These are phyloP conservation scores for Pangasius sanitwongsei DNA, from an alignment of 2,797 vertebrate species.

Conservation along the genomic window DNA sequence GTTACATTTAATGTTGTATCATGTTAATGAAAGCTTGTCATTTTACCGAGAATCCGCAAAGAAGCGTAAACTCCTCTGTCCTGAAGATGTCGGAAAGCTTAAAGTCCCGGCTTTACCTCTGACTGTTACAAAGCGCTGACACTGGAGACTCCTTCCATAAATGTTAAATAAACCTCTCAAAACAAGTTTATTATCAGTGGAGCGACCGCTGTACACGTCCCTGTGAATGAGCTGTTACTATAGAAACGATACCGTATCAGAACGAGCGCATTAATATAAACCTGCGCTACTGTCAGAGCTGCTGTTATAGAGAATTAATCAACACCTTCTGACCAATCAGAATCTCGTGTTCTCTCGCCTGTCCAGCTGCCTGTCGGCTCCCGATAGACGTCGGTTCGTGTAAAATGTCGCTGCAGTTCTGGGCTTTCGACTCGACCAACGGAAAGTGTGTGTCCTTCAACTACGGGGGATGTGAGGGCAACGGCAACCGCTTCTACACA, in stretches of 20 bases:
- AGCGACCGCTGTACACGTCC: too few species aligned
- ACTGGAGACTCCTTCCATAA: too few species aligned
- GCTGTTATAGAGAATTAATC: neutral
- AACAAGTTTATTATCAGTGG: too few species aligned
- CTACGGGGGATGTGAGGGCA: conserved; percentile 81
- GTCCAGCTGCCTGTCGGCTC: conserved; percentile 84
- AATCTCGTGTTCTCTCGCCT: neutral
- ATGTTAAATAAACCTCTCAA: too few species aligned
- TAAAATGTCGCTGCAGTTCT: conserved; percentile 60
- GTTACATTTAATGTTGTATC: too few species aligned
- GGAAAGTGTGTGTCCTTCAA: conserved; percentile 83
- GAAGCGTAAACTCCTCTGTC: too few species aligned
- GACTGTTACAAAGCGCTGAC: too few species aligned
- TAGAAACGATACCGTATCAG: neutral
- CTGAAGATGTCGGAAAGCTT: too few species aligned
- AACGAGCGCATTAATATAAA: neutral
- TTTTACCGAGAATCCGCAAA: too few species aligned
- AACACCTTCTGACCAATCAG: neutral
- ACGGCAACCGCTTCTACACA: conserved; percentile 92
- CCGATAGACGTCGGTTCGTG: conserved; percentile 78
- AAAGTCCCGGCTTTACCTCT: too few species aligned
- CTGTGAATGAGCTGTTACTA: neutral
- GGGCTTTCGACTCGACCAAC: conserved; percentile 79
- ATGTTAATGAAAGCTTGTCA: too few species aligned
- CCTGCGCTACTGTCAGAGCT: neutral